These are phyloP conservation scores for Tursiops truncatus DNA, from an alignment of 2,113 vertebrate genomes.

Conservation along the genomic window DNA sequence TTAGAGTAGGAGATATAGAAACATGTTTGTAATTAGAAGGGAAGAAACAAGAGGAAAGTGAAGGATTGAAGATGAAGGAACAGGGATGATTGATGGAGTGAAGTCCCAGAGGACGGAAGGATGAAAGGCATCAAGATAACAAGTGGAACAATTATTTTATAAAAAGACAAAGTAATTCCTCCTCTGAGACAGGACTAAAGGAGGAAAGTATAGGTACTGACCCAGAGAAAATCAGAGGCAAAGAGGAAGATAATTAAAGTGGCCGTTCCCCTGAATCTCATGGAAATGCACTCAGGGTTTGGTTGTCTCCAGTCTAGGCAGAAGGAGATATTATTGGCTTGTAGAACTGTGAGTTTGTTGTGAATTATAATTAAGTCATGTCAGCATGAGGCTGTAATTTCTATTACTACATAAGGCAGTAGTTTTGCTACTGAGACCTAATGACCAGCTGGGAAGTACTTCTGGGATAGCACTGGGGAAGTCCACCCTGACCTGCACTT, in stretches of 20 bases:
- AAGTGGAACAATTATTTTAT: constrained; percentile 50
- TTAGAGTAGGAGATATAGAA: neutral
- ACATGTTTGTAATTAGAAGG: constrained; percentile 22
- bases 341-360: neutral
- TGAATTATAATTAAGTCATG: neutral
- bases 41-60: neutral
- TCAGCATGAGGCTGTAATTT: neutral
- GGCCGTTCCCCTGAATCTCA: neutral
- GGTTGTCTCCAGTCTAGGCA: neutral
- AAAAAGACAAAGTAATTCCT: constrained; percentile 46
- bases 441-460: neutral
- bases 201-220: neutral
- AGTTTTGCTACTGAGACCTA: neutral
- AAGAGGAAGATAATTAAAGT: constrained; percentile 11
- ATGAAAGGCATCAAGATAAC: constrained; percentile 36
- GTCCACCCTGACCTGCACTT: neutral
- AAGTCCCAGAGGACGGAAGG: neutral
- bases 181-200: constrained; percentile 4
- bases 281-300: neutral
- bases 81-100: neutral
- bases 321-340: neutral
- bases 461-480: neutral
- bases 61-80: neutral
- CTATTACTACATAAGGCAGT: neutral
- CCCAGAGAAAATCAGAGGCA: neutral